These are phyloP conservation scores for Euspilapteryx auroguttella DNA, from an alignment of 2,888 invertebrate species.

Conservation along the genomic window DNA sequence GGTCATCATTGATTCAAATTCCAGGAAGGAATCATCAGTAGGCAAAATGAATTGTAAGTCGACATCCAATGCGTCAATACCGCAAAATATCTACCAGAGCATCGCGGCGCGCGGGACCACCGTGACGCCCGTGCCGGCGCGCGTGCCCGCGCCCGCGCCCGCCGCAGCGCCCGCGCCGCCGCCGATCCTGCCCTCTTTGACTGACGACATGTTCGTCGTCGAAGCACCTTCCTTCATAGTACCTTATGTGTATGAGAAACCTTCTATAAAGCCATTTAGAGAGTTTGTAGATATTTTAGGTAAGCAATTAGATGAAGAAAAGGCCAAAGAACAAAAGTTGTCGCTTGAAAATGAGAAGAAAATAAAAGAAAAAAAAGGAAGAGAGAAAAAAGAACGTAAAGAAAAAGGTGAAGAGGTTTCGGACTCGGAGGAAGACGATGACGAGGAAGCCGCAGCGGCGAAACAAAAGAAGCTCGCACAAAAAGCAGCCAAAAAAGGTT, in stretches of 20 bases:
- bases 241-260: constrained; percentile 91
- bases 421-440: constrained; percentile 14
- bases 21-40: no score
- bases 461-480: constrained; percentile 15
- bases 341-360: constrained; percentile 23
- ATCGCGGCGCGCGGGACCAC: constrained; percentile 16
- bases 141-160: constrained; percentile 19
- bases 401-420: constrained; percentile 23
- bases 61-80: no score
- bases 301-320: constrained; percentile 64
- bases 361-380: constrained; percentile 27
- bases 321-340: constrained; percentile 55
- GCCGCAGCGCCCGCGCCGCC: constrained; percentile 52
- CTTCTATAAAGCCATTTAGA: constrained; percentile 76
- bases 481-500: constrained; percentile 16
- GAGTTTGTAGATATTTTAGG: constrained; percentile 69
- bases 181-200: constrained; percentile 77
- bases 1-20: constrained; percentile 79
- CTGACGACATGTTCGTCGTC: constrained; percentile 91
- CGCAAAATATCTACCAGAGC: background rate
- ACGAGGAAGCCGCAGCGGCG: constrained; percentile 9
- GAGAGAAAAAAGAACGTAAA: constrained; percentile 18
- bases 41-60: no score
- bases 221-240: constrained; percentile 93
- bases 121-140: constrained; percentile 17